Conservation (phyloP, 2,113 vertebrate genomes). For the Ictidomys tridecemlineatus region DNA sequence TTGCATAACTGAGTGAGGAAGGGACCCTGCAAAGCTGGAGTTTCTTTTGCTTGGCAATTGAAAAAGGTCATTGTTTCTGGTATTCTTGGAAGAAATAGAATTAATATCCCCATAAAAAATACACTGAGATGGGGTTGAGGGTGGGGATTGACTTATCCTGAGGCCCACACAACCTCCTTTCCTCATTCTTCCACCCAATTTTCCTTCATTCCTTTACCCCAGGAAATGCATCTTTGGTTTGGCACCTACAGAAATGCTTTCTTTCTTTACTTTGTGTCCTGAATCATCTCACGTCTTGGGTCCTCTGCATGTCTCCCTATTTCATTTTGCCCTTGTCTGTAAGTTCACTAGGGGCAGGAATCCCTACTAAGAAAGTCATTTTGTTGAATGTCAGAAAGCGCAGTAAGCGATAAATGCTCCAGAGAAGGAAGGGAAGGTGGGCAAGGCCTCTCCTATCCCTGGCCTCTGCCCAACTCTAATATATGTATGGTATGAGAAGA, state of each 20-base stretch:
- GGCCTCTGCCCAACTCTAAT: not conserved
- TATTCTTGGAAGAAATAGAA: slow-evolving; percentile 41
- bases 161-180: not conserved
- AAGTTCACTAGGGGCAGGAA: not conserved
- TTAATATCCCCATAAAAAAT: not conserved
- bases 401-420: not conserved
- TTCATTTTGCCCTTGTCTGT: not conserved
- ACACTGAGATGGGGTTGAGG: not conserved
- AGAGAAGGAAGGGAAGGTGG: not conserved
- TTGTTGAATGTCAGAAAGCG: not conserved
- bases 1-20: not conserved
- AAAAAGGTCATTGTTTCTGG: not conserved
- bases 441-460: not conserved
- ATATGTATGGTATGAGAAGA: too few species aligned
- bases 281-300: not conserved
- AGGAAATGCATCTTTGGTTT: not conserved
- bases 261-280: not conserved
- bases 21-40: not conserved
- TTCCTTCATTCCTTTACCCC: not conserved
- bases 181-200: not conserved
- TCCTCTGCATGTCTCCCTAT: not conserved
- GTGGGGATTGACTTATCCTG: not conserved
- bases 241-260: not conserved
- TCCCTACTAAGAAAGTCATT: not conserved
- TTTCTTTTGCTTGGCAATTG: slow-evolving; percentile 6